Conservation (phyloP, 2,888 invertebrate species). For the Dicyrtoma fusca region DNA sequence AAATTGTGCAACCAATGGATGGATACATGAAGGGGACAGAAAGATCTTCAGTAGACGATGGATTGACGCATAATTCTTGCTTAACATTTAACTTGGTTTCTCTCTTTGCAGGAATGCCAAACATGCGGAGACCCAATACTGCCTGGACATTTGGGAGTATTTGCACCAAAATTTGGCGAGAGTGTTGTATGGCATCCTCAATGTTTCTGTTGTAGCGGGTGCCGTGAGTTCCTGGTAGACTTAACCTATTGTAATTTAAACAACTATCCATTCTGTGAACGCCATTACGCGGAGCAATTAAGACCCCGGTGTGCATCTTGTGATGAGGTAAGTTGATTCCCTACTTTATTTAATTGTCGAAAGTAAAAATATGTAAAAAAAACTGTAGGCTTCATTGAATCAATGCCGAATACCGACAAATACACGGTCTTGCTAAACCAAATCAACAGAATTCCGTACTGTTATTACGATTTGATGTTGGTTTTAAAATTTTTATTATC, state of each 20-base stretch:
- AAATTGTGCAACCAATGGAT: too few species aligned
- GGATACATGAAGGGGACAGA: too few species aligned
- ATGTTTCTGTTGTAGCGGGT: conserved; percentile 87
- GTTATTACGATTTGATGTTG: too few species aligned
- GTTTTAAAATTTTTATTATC: too few species aligned
- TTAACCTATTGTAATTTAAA: conserved; percentile 93
- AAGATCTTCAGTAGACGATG: too few species aligned
- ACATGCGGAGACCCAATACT: conserved; percentile 80
- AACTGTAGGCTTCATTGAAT: too few species aligned
- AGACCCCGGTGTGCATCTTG: conserved; percentile 96
- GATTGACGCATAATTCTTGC: too few species aligned
- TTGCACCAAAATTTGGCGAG: conserved; percentile 79
- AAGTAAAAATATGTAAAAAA: too few species aligned
- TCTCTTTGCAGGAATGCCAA: conserved; percentile 71
- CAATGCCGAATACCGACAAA: too few species aligned
- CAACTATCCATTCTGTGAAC: conserved; percentile 84
- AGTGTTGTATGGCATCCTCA: conserved; percentile 83
- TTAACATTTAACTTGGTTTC: background rate
- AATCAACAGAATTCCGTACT: too few species aligned
- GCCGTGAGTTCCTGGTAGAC: conserved; percentile 92
- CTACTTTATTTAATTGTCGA: too few species aligned
- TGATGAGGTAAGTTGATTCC: conserved; percentile 92
- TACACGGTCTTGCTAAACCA: too few species aligned
- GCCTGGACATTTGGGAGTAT: conserved; percentile 79
- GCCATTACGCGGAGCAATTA: conserved; percentile 94